Conservation (phyloP, 2,888 invertebrate species). For the Caenorhabditis macrosperma region DNA sequence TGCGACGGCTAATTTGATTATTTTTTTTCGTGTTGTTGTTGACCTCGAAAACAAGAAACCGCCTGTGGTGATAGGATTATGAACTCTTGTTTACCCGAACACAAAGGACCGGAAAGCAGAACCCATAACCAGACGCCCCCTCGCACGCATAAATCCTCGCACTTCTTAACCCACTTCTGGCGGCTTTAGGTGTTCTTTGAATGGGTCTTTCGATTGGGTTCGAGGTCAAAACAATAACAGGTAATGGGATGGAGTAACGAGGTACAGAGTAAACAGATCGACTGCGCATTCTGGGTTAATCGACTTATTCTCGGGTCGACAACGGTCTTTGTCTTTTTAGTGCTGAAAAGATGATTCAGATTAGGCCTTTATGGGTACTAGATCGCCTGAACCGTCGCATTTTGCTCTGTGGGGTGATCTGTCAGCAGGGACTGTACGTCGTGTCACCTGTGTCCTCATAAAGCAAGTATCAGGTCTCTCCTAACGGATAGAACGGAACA, state of each 20-base stretch:
- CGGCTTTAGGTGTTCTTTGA: slow-evolving; percentile 12
- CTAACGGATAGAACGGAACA: too few relatives aligned
- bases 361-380: too few relatives aligned
- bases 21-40: slow-evolving; percentile 10
- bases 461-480: too few relatives aligned
- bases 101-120: background rate
- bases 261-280: background rate
- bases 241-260: background rate
- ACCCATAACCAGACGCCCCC: background rate
- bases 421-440: too few relatives aligned
- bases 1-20: slow-evolving; percentile 42
- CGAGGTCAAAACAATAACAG: slow-evolving; percentile 19
- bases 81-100: slow-evolving; percentile 19
- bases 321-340: too few relatives aligned
- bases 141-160: background rate
- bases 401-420: too few relatives aligned
- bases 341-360: too few relatives aligned
- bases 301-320: background rate
- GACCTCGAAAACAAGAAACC: slow-evolving; percentile 10
- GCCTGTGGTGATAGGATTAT: slow-evolving; percentile 42
- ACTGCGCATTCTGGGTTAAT: background rate
- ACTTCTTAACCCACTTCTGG: slow-evolving; percentile 5
- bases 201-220: background rate
- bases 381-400: too few relatives aligned
- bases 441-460: too few relatives aligned